Evolutionary conservation across 2,113 vertebrate genomes (phyloP), one percentile per base, ranked within the genome.

Genomic region (Stercorarius parasiticus): DNA sequence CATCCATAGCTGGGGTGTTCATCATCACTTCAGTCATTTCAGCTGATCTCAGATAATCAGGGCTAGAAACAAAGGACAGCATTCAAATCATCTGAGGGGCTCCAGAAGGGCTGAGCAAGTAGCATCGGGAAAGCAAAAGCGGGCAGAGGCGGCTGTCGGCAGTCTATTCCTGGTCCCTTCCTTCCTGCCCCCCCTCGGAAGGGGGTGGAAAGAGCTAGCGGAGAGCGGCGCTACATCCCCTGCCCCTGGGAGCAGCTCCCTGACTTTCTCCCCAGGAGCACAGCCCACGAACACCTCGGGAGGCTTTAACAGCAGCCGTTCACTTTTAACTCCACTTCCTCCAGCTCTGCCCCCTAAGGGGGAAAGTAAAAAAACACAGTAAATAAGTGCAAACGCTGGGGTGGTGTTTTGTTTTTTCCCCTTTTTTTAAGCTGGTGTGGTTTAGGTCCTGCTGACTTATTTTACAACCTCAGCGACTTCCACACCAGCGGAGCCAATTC

Each of bases 1-100:
- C 99, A 58, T 99, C 99, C 98, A 99, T 99, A 84, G 99, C 97
- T 93, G 98, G 98, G 96, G 98, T 97, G 97, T 76, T 99, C 98
- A 99, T 99, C 98, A 99, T 99, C 98, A 99, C 99, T 97, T 99
- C 99, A 97, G 99, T 99, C 99, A 99, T 99, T 85, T 99, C 98
- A 98, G 98, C 98, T 71, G 98, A 97, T 97, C 98, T 98, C 98
- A 99, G 98, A 97, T 99, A 99, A 98, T 98, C 99, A 95, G 99
- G 95, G 98, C 99, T 99, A 98, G 86, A 96, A 90, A 97, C 56
- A 97, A 96, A 86, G 88, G 34, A 88, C 43, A 95, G 65, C 67
- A 42, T 52, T 93, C 69, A 86, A 40, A 34, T 36, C 17, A 88
- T 36, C 58, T 5, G 36, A 65, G 62, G 58, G 55, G 49, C 52